Evolutionary conservation across 2,888 invertebrate species (phyloP), one percentile per base, ranked within the genome.

Genomic region (Rhagonycha lutea): DNA sequence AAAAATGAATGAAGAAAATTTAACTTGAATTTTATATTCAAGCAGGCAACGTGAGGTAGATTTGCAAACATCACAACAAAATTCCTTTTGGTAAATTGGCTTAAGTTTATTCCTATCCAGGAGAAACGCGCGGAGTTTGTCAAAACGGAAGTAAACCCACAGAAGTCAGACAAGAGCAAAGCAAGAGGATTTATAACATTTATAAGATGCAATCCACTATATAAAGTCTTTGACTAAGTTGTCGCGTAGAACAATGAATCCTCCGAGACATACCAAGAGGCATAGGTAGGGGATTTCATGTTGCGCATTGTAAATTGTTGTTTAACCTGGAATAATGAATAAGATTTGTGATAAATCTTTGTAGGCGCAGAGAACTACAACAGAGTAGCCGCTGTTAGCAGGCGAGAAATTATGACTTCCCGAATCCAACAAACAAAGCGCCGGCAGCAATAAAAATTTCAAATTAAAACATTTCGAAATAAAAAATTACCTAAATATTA

Each of bases 131-230:
- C 81, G 79, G 83, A 84, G 85, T 86, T 86, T 86, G 85, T 85
- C 84, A 85, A 86, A 85, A 83, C 86, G 86, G 86, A 87, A 87
- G 85, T 84, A 83, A 85, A 86, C 84, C 82, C 83, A 72, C 82
- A 83, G 82, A 83, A 83, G 83, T 83, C 83, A 81, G 69, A 78
- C 79, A 79, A 76, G 47, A 77, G 76, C 79, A 79, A 80, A 79
- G 80, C 84, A 80, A 75, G 18, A 80, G 86, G 86, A 87, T 87
- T 87, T 87, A 86, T 85, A 76, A 87, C 85, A 84, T 85, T 86
- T 86, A 85, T 85, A 85, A 86, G 86, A 86, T 84, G 84, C 86
- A 86, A 87, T 87, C 87, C 86, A 86, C 86, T 87, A 85, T 76
- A 76, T 85, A 86, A 85, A 86, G 85, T 85, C 85, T 86, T 85